A percentile compares a stretch with the other conserved stretches of the same genome.
Conservation (phyloP, 37 sponge, comb jelly and placozoan species). For the Chondrosia reniformis region DNA sequence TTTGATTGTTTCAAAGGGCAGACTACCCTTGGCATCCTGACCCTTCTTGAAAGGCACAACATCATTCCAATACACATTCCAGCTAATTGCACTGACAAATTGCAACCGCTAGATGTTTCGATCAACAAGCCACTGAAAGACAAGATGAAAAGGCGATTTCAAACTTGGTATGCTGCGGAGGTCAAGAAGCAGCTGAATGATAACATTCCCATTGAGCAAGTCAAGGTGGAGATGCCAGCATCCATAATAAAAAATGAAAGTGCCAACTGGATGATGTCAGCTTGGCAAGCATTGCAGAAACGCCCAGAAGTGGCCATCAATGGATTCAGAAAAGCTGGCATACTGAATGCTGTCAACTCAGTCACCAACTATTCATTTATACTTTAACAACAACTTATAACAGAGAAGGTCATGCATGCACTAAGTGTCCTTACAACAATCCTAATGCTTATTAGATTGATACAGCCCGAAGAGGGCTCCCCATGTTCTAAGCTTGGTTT, state of each 20-base stretch:
- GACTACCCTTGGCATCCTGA: not conserved
- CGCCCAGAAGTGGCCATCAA: conserved; percentile 26
- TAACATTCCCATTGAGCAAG: conserved; percentile 6
- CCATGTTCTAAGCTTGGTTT: too few species aligned
- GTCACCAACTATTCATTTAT: not conserved
- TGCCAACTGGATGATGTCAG: conserved; percentile 19
- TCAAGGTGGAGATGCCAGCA: not conserved
- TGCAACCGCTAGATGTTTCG: conserved; percentile 51
- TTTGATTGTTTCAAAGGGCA: conserved; percentile 50
- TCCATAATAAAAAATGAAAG: conserved; percentile 8
- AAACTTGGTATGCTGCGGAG: conserved; percentile 47
- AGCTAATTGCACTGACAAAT: conserved; percentile 35
- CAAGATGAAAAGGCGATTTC: conserved; percentile 25
- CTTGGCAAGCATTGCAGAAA: not conserved
- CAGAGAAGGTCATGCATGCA: not conserved
- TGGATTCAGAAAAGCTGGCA: conserved; percentile 35
- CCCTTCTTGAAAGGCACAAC: not conserved
- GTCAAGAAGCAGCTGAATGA: conserved; percentile 16
- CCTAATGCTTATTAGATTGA: not conserved
- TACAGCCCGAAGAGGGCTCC: too few species aligned
- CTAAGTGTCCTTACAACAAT: not conserved
- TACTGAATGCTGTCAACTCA: conserved; percentile 6
- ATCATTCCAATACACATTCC: conserved; percentile 32
- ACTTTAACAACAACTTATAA: not conserved
- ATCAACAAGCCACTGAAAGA: conserved; percentile 50